phyloP scores from a whole-genome alignment of 2,888 invertebrate genomes.

The Drosophila austrosaltans region DNA sequence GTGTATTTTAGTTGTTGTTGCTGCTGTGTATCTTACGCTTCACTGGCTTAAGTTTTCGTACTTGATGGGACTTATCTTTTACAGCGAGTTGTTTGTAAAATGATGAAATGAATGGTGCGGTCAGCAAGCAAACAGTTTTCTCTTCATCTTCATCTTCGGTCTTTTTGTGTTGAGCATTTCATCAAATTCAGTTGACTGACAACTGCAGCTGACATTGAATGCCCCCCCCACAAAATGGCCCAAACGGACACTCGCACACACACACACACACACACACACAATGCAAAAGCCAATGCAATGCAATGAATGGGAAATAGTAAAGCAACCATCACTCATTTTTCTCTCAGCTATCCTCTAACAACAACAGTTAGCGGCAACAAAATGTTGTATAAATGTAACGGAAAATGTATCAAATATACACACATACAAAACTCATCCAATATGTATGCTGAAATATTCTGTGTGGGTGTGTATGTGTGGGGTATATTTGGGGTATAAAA shows the following conservation, averaged over 20 bases:
- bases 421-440: not conserved
- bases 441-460: constrained; percentile 2
- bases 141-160: constrained; percentile 24
- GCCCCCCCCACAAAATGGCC: not conserved
- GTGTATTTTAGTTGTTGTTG: constrained; percentile 30
- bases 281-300: constrained; percentile 15
- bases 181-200: constrained; percentile 4
- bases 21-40: constrained; percentile 70
- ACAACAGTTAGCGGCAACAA: constrained; percentile 7
- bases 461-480: not conserved
- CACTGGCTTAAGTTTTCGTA: constrained; percentile 72
- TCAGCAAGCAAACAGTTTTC: constrained; percentile 48
- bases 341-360: not conserved
- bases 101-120: constrained; percentile 78
- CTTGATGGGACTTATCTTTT: constrained; percentile 74
- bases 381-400: not conserved
- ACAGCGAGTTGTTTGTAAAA: constrained; percentile 75
- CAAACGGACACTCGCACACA: not conserved
- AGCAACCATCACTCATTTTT: constrained; percentile 3
- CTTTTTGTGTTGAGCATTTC: constrained; percentile 4
- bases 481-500: constrained; percentile 7
- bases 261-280: not conserved
- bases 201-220: constrained; percentile 10
- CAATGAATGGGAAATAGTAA: constrained; percentile 14
- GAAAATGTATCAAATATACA: constrained; percentile 1